phyloP scores from a whole-genome alignment of 2,888 invertebrate species.

The Clepsis dumicolana region DNA sequence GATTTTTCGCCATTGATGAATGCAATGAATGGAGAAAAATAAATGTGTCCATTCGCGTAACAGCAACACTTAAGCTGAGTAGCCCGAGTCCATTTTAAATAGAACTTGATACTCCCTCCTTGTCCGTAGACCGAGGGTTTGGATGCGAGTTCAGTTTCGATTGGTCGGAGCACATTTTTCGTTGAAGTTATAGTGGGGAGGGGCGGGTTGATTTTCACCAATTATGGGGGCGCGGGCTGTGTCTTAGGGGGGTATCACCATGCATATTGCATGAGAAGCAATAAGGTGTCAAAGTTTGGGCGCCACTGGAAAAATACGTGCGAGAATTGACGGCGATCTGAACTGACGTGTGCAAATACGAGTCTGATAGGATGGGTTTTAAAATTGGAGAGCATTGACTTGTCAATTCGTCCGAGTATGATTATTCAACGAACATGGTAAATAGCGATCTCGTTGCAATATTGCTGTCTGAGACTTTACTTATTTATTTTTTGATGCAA shows the following conservation, averaged over 20 bases:
- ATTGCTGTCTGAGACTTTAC: too few relatives aligned
- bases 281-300: slow-evolving; percentile 73
- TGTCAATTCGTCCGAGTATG: too few relatives aligned
- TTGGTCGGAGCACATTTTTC: slow-evolving; percentile 42
- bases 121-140: neutral
- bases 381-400: slow-evolving; percentile 29
- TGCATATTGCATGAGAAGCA: slow-evolving; percentile 79
- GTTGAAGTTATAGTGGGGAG: slow-evolving; percentile 50
- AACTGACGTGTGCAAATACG: slow-evolving; percentile 44
- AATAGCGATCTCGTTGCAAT: too few relatives aligned
- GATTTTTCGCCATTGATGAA: too few relatives aligned
- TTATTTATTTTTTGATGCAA: too few relatives aligned
- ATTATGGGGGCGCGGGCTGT: slow-evolving; percentile 62
- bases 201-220: slow-evolving; percentile 65
- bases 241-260: slow-evolving; percentile 70
- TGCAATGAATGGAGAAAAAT: too few relatives aligned
- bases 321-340: slow-evolving; percentile 40
- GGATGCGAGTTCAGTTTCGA: neutral
- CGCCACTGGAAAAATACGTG: slow-evolving; percentile 57
- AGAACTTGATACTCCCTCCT: slow-evolving; percentile 9
- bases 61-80: slow-evolving; percentile 40
- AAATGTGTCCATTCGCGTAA: too few relatives aligned
- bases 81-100: slow-evolving; percentile 30
- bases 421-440: too few relatives aligned
- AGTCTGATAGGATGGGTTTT: slow-evolving; percentile 32